Evolutionary conservation across 1,140 invertebrate genomes (phyloP).

Genomic region (Magallana angulata): DNA sequence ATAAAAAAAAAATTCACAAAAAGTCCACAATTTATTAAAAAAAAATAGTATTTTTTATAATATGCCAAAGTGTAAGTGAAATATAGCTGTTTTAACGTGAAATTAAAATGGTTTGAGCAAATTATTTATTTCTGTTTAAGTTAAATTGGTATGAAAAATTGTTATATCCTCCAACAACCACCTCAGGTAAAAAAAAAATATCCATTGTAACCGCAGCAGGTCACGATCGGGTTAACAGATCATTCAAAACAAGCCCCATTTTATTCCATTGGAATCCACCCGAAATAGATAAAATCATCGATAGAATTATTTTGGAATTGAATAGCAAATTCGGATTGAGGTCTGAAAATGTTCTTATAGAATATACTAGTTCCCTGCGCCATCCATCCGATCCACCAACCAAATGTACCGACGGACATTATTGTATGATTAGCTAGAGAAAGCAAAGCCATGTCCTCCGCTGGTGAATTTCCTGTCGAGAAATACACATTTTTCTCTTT

Average conservation of each 20-base stretch:
- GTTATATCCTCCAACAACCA: no score
- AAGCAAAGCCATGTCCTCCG: constrained; percentile 68
- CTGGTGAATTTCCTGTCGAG: constrained; percentile 38
- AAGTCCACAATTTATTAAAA: no score
- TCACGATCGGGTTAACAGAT: no score
- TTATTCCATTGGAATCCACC: constrained; percentile 53
- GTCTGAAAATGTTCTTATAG: constrained; percentile 59
- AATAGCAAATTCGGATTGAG: constrained; percentile 16
- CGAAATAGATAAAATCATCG: constrained; percentile 55
- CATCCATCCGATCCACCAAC: constrained; percentile 72
- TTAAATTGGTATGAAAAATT: no score
- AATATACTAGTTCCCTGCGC: constrained; percentile 70
- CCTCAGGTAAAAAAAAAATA: no score
- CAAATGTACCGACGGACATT: constrained; percentile 72
- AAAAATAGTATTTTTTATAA: no score
- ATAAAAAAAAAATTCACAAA: no score
- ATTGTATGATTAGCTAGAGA: constrained; percentile 69
- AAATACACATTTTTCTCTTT: constrained; percentile 45
- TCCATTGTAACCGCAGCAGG: no score
- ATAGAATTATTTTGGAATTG: constrained; percentile 51
- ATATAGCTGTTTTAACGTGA: no score
- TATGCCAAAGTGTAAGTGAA: no score
- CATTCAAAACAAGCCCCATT: neutral
- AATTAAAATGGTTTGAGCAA: no score
- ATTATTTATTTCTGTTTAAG: no score